These are phyloP conservation scores for Cebus imitator DNA, from an alignment of 2,113 vertebrate genomes.

Conservation along the genomic window DNA sequence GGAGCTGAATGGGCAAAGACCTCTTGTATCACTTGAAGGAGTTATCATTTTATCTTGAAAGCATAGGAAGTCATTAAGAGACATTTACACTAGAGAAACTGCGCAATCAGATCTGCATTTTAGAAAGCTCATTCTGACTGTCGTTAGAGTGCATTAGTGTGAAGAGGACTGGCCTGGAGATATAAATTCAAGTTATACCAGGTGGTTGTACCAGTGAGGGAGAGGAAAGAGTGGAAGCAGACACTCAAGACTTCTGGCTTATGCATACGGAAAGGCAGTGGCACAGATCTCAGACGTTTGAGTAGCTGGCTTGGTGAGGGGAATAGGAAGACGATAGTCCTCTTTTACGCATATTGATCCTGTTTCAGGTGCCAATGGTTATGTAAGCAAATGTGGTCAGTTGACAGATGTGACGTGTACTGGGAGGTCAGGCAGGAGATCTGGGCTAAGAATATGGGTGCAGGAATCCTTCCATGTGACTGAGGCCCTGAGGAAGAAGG, in stretches of 20 bases:
- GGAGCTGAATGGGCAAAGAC: not conserved
- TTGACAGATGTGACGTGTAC: not conserved
- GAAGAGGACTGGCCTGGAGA: not conserved
- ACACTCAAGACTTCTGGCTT: not conserved
- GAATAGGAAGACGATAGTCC: not conserved
- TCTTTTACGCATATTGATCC: not conserved
- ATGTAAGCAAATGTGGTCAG: not conserved
- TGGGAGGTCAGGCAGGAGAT: not conserved
- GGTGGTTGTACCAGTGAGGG: not conserved
- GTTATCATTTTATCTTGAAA: not conserved
- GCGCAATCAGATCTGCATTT: not conserved
- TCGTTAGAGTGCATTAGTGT: slow-evolving; percentile 14
- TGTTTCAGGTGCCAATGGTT: not conserved
- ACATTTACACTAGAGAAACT: not conserved
- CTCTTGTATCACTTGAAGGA: not conserved
- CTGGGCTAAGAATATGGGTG: not conserved
- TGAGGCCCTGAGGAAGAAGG: not conserved
- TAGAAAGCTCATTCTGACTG: not conserved
- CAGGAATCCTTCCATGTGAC: not conserved
- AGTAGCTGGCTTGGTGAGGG: not conserved
- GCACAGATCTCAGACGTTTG: not conserved
- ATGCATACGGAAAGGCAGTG: not conserved
- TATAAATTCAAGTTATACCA: not conserved
- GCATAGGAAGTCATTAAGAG: not conserved
- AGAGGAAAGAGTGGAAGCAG: not conserved